These are phyloP conservation scores for Conistra vaccinii DNA, from an alignment of 2,888 invertebrate genomes.

Conservation along the genomic window DNA sequence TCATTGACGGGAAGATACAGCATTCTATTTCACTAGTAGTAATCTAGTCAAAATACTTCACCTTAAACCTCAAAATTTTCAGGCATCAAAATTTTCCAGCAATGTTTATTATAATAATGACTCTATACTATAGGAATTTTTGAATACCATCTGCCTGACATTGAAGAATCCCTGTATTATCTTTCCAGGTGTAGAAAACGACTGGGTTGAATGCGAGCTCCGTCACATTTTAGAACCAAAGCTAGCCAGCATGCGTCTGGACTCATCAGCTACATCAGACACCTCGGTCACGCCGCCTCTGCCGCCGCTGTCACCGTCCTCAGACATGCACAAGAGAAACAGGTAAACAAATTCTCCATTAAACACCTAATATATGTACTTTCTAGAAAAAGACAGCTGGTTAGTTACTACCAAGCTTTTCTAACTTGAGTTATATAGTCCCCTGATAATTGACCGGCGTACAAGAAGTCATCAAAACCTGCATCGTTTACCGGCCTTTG, in stretches of 20 bases:
- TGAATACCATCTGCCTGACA: not conserved
- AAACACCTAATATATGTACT: too few relatives aligned
- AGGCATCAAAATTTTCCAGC: too few relatives aligned
- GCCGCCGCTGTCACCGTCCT: conserved; percentile 93
- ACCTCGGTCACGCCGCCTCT: conserved; percentile 95
- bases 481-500: too few relatives aligned
- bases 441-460: too few relatives aligned
- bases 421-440: too few relatives aligned
- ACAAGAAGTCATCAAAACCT: too few relatives aligned
- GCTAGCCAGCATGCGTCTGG: conserved; percentile 91
- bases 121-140: too few relatives aligned
- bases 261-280: conserved; percentile 92
- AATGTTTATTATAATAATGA: too few relatives aligned
- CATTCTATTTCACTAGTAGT: not conserved
- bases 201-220: conserved; percentile 96
- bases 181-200: conserved; percentile 92
- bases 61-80: not conserved
- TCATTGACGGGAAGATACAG: not conserved
- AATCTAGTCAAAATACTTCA: not conserved
- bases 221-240: conserved; percentile 94
- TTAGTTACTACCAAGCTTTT: too few relatives aligned
- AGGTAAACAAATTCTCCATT: too few relatives aligned
- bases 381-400: too few relatives aligned
- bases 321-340: conserved; percentile 89
- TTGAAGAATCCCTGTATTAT: not conserved